These are phyloP conservation scores for Ctenopoma kingsleyae DNA, from an alignment of 2,797 vertebrate genomes.

Conservation along the genomic window DNA sequence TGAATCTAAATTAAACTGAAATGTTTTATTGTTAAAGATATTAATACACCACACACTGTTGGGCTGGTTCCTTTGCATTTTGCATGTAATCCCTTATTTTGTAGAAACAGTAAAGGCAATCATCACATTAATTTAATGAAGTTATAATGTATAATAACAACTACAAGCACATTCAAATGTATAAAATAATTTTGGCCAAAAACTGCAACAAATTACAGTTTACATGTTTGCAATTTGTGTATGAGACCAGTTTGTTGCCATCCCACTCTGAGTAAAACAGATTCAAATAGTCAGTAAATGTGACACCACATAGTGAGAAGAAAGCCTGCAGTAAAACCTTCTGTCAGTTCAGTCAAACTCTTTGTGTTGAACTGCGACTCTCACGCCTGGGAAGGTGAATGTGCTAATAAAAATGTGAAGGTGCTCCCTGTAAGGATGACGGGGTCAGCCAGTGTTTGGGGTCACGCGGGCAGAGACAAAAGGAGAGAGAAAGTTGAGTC, in stretches of 20 bases:
- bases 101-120: background rate
- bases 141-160: background rate
- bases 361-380: slow-evolving; percentile 2
- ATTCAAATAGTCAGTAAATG: background rate
- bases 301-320: slow-evolving; percentile 9
- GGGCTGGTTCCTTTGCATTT: background rate
- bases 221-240: background rate
- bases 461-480: slow-evolving; percentile 56
- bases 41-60: background rate
- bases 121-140: background rate
- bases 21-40: background rate
- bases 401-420: background rate
- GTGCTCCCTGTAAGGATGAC: background rate
- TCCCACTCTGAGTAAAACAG: background rate
- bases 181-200: too few relatives aligned
- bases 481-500: slow-evolving; percentile 69
- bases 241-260: slow-evolving; percentile 1
- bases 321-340: background rate
- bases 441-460: slow-evolving; percentile 20
- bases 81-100: background rate
- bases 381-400: background rate
- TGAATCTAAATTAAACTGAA: background rate
- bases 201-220: background rate
- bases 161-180: background rate
- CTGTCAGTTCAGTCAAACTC: background rate